Base-by-base conservation (phyloP, 2,113 vertebrate species). In the Noturus placidus region DNA sequence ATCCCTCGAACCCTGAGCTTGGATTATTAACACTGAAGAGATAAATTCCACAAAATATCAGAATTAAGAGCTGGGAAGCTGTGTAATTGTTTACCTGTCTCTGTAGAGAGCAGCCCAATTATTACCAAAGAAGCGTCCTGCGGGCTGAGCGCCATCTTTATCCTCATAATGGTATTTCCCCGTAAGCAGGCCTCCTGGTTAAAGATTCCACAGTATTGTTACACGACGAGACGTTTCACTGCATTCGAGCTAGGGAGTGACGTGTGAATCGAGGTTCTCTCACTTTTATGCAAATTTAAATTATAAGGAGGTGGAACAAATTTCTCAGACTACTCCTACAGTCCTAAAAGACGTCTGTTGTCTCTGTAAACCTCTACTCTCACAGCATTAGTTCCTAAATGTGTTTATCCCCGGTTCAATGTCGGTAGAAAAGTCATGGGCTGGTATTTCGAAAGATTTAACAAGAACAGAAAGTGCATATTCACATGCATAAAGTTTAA, bases 131-230 rank as follows among this genome's bases (percentile, higher is more conserved):
- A 99, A 99, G 14, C 97, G 96, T 82, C 97, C 96, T 0, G 83
- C 14, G 0, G 97, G 96, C 80, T 97, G 94, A 27, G 89, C 67
- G 0, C 42, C 67, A 0, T 99, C 96, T 92, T 97, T 96, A 86
- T 98, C 97, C 63, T 97, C 93, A 0, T 96, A 98, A n/a, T 96
- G 96, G 92, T 99, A 98, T 87, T 97, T 99, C 84, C 97, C 97
- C 0, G 98, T 99, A 65, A 99, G 94, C 30, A 99, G 95, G 15
- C 97, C 98, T 70, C 98, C 97, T 99, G 93, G 30, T 7, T 57
- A 56, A 9, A 5, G 5, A 38, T 25, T 35, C 11, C 54, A 38
- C 9, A 19, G 19, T 6, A 5, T 81, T 22, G 6, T n/a, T 17
- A 46, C 38, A 46, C 5, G 1, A 46, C 70, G 9, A 69, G n/a